A percentile compares a stretch with the other conserved stretches of the same genome.
Evolutionary conservation across 2,797 vertebrate species (phyloP).

Genomic region (Telmatherina bonti): DNA sequence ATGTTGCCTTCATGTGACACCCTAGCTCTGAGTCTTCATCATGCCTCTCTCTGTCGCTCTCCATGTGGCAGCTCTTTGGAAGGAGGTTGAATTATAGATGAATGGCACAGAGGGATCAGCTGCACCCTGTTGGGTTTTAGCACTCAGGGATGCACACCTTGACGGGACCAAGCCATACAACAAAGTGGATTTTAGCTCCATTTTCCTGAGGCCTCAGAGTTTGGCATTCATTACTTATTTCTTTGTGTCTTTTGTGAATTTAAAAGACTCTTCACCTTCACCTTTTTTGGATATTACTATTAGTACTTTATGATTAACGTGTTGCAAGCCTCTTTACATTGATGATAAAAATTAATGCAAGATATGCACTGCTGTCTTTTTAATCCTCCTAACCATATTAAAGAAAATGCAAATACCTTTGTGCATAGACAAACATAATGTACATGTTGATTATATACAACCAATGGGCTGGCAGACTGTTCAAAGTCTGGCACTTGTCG

Average conservation of each 20-base stretch:
- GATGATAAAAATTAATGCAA: constrained; percentile 28
- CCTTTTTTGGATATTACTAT: constrained; percentile 4
- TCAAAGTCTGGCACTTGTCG: constrained; percentile 54
- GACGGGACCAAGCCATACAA: constrained; percentile 31
- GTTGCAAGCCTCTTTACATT: neutral
- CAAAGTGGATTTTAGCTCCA: neutral
- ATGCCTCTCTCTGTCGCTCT: constrained; percentile 38
- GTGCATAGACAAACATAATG: constrained; percentile 12
- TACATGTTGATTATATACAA: constrained; percentile 21
- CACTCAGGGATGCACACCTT: constrained; percentile 15
- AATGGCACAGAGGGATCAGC: constrained; percentile 47
- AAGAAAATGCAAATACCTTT: constrained; percentile 22
- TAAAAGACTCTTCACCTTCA: neutral
- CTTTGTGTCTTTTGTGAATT: constrained; percentile 7
- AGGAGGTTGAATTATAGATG: constrained; percentile 80
- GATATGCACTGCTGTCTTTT: too few relatives aligned
- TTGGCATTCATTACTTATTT: constrained; percentile 8
- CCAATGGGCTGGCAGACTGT: constrained; percentile 49
- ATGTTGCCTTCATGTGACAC: constrained; percentile 31
- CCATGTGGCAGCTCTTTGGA: constrained; percentile 47
- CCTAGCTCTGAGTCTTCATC: constrained; percentile 32
- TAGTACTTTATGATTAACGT: constrained; percentile 16
- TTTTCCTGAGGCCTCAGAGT: constrained; percentile 28
- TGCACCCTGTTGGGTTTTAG: constrained; percentile 51
- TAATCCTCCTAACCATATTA: too few relatives aligned